A percentile compares a stretch with the other conserved stretches of the same genome.
phyloP scores from a whole-genome alignment of 2,888 invertebrate genomes.

The Halictus ligatus region DNA sequence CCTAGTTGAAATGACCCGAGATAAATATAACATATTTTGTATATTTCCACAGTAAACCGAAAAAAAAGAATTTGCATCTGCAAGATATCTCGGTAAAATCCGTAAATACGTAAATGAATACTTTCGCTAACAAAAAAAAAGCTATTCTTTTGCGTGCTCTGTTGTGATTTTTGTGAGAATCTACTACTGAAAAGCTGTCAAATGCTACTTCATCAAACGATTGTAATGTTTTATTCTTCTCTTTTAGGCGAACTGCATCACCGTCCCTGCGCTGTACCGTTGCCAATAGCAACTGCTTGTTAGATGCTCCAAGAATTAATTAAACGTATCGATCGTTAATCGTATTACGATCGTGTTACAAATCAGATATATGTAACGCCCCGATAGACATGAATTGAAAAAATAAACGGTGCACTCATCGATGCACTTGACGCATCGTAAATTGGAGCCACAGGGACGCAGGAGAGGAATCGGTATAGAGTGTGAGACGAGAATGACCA shows the following conservation, averaged over 20 bases:
- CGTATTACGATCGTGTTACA: not conserved
- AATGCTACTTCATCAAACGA: not conserved
- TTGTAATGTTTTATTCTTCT: not conserved
- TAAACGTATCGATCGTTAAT: not conserved
- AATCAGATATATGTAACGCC: not conserved
- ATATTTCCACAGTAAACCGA: not conserved
- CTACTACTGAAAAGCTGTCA: not conserved
- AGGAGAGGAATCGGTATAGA: not conserved
- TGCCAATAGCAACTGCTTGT: not conserved
- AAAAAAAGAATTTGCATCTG: not conserved
- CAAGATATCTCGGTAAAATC: not conserved
- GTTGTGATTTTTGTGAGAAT: not conserved
- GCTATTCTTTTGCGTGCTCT: not conserved
- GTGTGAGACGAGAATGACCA: constrained; percentile 5
- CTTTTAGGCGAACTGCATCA: not conserved
- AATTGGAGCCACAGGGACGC: not conserved
- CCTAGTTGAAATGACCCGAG: not conserved
- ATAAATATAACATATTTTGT: not conserved
- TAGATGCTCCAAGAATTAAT: not conserved
- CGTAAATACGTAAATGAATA: not conserved
- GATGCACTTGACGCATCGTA: not conserved
- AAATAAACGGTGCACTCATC: not conserved
- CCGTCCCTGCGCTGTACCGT: not conserved
- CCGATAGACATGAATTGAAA: not conserved
- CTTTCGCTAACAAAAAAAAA: not conserved